These are phyloP conservation scores for Eurytoma adleriae DNA, from an alignment of 2,888 invertebrate species.

Conservation along the genomic window DNA sequence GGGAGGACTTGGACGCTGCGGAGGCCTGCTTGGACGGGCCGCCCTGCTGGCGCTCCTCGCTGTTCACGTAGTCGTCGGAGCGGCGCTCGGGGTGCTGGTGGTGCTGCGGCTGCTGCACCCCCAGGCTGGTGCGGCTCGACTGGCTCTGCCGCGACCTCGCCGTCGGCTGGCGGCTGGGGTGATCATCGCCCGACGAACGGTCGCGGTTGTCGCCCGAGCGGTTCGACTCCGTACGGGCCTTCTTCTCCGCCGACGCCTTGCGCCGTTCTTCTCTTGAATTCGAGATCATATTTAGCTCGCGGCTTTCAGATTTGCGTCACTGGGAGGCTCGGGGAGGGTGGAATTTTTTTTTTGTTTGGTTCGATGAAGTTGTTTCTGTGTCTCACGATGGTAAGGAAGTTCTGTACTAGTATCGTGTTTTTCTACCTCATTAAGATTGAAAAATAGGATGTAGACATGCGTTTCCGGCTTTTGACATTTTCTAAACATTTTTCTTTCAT, in stretches of 20 bases:
- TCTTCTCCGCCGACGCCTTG: conserved; percentile 46
- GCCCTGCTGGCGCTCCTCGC: conserved; percentile 13
- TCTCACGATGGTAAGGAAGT: no score
- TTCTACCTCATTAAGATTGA: no score
- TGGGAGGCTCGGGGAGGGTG: no score
- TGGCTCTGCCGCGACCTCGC: no score
- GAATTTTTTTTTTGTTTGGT: no score
- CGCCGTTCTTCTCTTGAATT: conserved; percentile 55
- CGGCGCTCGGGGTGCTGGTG: not conserved
- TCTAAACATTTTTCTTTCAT: no score
- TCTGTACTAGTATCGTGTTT: no score
- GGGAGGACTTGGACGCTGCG: conserved; percentile 16
- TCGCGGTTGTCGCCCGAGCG: conserved; percentile 22
- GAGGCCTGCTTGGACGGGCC: conserved; percentile 26
- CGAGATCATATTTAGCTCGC: not conserved
- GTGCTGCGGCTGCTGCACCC: conserved; percentile 8
- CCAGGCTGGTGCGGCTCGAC: not conserved
- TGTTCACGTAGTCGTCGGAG: conserved; percentile 37
- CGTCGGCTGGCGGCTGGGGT: not conserved
- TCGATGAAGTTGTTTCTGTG: no score
- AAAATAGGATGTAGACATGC: no score
- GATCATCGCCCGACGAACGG: not conserved
- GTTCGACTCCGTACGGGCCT: conserved; percentile 42
- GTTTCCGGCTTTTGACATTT: no score
- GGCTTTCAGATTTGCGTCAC: not conserved